Conservation (phyloP, 1,140 invertebrate species). For the Lordiphosa collinella region DNA sequence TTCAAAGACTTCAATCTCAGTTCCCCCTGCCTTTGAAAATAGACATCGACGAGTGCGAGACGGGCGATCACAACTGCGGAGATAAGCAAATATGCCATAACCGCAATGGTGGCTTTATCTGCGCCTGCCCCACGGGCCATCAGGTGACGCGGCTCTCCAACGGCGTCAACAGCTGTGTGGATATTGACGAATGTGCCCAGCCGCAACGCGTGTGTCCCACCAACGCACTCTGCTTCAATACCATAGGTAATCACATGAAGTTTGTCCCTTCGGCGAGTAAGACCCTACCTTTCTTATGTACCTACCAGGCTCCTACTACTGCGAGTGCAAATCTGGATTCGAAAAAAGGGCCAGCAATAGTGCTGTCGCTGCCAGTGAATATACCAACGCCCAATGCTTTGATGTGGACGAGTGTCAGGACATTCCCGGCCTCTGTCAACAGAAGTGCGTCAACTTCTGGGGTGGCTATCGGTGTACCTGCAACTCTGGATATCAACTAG, state of each 20-base stretch:
- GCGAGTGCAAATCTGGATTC: constrained; percentile 89
- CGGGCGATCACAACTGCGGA: constrained; percentile 84
- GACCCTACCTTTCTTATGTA: constrained; percentile 56
- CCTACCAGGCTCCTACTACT: constrained; percentile 89
- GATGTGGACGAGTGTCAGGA: constrained; percentile 86
- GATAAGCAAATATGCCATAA: constrained; percentile 88
- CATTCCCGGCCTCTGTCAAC: constrained; percentile 86
- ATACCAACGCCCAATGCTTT: constrained; percentile 80
- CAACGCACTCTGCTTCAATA: constrained; percentile 88
- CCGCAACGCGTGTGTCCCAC: constrained; percentile 81
- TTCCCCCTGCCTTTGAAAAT: constrained; percentile 6
- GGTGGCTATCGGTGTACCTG: constrained; percentile 90
- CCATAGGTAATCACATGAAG: constrained; percentile 65
- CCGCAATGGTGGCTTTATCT: constrained; percentile 86
- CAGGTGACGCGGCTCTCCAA: constrained; percentile 81
- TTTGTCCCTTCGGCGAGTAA: no score
- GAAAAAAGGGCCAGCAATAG: constrained; percentile 78
- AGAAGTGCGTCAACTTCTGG: constrained; percentile 91
- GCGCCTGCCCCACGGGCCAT: constrained; percentile 86
- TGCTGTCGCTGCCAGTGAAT: constrained; percentile 60
- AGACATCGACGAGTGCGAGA: constrained; percentile 87
- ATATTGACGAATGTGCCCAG: constrained; percentile 91
- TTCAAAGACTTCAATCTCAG: no score
- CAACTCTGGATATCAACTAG: constrained; percentile 86
- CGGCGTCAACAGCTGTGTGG: constrained; percentile 85